phyloP scores from a whole-genome alignment of 2,113 vertebrate genomes.

The Pangasianodon gigas region DNA sequence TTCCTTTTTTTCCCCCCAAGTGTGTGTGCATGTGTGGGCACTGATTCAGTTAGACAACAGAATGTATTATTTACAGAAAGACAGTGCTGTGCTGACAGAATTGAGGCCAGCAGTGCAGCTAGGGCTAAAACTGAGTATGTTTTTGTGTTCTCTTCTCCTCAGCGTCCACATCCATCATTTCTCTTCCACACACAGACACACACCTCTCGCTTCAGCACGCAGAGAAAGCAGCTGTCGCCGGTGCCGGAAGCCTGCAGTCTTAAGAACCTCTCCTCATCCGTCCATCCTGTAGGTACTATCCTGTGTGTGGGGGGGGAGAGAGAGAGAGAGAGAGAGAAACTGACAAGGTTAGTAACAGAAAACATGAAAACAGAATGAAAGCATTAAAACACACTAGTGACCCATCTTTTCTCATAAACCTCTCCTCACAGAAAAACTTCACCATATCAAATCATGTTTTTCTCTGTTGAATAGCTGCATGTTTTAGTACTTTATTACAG shows the following conservation, averaged over 20 bases:
- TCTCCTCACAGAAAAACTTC: too few relatives aligned
- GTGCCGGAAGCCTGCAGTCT: slow-evolving; percentile 76
- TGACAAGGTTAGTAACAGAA: not conserved
- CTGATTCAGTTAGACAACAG: slow-evolving; percentile 37
- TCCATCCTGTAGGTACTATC: slow-evolving; percentile 73
- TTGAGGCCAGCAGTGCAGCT: slow-evolving; percentile 32
- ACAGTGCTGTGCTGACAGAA: slow-evolving; percentile 22
- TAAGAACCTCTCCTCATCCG: slow-evolving; percentile 76
- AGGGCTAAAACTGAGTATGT: not conserved
- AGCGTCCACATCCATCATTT: not conserved
- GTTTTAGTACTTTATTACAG: too few relatives aligned
- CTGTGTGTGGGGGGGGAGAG: slow-evolving; percentile 64
- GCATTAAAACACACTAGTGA: too few relatives aligned
- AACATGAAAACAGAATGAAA: not conserved
- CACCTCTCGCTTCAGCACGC: slow-evolving; percentile 86
- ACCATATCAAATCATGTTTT: too few relatives aligned
- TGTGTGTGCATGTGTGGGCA: slow-evolving; percentile 3
- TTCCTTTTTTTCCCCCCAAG: not conserved
- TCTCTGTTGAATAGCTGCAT: too few relatives aligned
- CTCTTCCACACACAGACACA: slow-evolving; percentile 54
- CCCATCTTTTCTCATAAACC: too few relatives aligned
- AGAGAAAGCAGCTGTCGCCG: slow-evolving; percentile 88
- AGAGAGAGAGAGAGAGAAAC: not conserved
- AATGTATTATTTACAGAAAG: slow-evolving; percentile 48
- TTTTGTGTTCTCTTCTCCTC: not conserved